phyloP scores from a whole-genome alignment of 2,888 invertebrate genomes.

The Sinopyrophorus schimmeli region DNA sequence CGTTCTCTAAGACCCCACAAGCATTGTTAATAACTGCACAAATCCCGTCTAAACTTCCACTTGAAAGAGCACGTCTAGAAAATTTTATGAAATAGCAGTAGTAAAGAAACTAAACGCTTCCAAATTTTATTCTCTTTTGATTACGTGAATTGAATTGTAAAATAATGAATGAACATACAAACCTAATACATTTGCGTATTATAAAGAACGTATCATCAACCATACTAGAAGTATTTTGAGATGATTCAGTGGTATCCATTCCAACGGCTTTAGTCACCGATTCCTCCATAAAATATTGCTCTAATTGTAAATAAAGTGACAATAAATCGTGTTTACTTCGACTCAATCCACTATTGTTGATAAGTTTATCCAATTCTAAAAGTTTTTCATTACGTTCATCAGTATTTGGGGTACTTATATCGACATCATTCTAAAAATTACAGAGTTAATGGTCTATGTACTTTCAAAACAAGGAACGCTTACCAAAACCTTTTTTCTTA shows the following conservation, averaged over 20 bases:
- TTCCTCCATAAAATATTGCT: constrained; percentile 94
- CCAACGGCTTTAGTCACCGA: constrained; percentile 89
- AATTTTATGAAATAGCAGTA: too few species aligned
- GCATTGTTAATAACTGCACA: constrained; percentile 97
- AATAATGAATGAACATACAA: constrained; percentile 35
- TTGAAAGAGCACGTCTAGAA: constrained; percentile 81
- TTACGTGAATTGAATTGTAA: too few species aligned
- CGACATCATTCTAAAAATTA: constrained; percentile 65
- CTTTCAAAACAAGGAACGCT: constrained; percentile 38
- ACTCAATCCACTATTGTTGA: constrained; percentile 73
- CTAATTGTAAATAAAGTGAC: constrained; percentile 86
- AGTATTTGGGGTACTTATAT: constrained; percentile 61
- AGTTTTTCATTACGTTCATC: constrained; percentile 56
- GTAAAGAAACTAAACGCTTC: too few species aligned
- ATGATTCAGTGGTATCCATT: constrained; percentile 74
- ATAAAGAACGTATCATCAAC: constrained; percentile 98
- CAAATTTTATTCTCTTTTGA: too few species aligned
- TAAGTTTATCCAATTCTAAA: constrained; percentile 64
- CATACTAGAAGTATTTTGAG: constrained; percentile 83
- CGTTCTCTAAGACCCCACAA: constrained; percentile 82
- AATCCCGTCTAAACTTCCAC: constrained; percentile 91
- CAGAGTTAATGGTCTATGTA: too few species aligned
- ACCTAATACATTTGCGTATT: constrained; percentile 91
- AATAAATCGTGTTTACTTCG: constrained; percentile 81
- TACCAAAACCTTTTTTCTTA: constrained; percentile 75